phyloP scores from a whole-genome alignment of 2,888 invertebrate species.

The Sympetrum striolatum region DNA sequence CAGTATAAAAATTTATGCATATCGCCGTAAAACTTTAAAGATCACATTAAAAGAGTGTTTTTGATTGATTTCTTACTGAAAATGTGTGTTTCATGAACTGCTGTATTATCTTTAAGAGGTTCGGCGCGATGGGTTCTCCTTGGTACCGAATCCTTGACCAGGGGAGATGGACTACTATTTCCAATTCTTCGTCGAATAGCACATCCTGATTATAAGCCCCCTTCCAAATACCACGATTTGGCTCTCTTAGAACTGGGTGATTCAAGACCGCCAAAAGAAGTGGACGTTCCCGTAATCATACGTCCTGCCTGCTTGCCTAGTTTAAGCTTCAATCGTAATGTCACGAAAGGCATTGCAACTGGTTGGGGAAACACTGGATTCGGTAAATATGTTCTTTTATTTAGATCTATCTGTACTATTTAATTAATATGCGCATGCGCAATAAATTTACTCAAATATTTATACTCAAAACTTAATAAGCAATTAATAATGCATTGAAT shows the following conservation, averaged over 20 bases:
- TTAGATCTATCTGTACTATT: not conserved
- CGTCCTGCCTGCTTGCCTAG: not conserved
- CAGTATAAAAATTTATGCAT: too few species aligned
- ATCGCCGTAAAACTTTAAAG: too few species aligned
- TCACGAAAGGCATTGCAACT: not conserved
- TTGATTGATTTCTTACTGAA: too few species aligned
- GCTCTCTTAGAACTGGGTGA: constrained; percentile 8
- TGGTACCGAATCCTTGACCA: not conserved
- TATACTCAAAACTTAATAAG: not conserved
- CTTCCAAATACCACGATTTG: not conserved
- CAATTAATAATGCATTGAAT: too few species aligned
- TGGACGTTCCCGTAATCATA: not conserved
- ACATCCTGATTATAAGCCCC: constrained; percentile 1
- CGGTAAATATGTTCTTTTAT: not conserved
- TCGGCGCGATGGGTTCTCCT: constrained; percentile 5
- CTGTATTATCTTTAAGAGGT: not conserved
- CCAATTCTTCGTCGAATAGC: not conserved
- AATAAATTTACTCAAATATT: not conserved
- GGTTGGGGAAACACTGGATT: constrained; percentile 3
- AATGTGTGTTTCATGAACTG: too few species aligned
- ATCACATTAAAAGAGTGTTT: too few species aligned
- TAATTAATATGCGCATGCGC: not conserved
- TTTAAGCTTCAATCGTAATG: not conserved
- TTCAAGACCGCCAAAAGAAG: not conserved
- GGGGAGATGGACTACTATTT: not conserved